Evolutionary conservation across 2,888 invertebrate species (phyloP), one percentile per base, ranked within the genome.

Genomic region (Temnothorax unifasciatus): DNA sequence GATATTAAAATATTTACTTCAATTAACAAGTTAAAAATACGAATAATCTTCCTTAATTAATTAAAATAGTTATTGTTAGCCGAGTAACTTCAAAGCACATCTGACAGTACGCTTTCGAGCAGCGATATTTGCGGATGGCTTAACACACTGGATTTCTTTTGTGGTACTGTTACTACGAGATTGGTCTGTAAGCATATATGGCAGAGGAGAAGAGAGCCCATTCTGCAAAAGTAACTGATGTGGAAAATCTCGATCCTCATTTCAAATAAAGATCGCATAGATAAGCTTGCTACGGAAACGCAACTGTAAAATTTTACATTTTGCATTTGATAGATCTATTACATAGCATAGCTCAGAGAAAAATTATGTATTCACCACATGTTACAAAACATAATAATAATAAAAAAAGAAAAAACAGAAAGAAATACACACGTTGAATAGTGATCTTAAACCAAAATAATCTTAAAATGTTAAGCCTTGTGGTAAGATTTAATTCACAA

Each of bases 121-220:
- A 52, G 29, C 41, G n/a, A 66, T 54, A n/a, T 66, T 52, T 66
- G 41, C 66, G 41, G 68, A 41, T 76, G 52, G 15, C 18, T 77
- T 77, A 52, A 64, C 38, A 52, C 18, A 38, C 2, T 11, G 34
- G 6, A 18, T 76, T 52, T 76, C 50, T 34, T 50, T 47, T 25
- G 47, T 38, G 8, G 11, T 61, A 44, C 44, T 15, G 21, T 21
- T 61, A 50, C 6, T 11, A 2, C n/a, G 21, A 61, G 34, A 47
- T 75, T 34, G 15, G 9, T 66, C 4, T n/a, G 13, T 15, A 64
- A 18, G 18, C 25, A 18, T 52, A 18, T 52, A 66, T 29, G 25
- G 0, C 54, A n/a, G n/a, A 64, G 8, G 41, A 41, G 25, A 64
- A 38, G 4, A 34, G 15, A 21, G 38, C 11, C 2, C 11, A 41